A percentile compares a stretch with the other conserved stretches of the same genome.
Evolutionary conservation across 2,888 invertebrate species (phyloP).

Genomic region (Electrophaes corylata): DNA sequence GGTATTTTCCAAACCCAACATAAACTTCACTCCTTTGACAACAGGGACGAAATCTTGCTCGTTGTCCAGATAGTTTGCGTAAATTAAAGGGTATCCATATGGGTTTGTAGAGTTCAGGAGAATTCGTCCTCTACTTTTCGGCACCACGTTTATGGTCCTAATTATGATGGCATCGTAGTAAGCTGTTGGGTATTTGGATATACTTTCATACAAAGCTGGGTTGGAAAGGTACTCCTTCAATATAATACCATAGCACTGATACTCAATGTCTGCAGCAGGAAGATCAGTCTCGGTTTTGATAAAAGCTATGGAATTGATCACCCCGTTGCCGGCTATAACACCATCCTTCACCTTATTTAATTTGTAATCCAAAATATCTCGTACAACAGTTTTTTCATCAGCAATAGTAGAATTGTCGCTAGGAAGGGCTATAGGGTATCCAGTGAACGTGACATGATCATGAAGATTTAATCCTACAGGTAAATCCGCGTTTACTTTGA

Average conservation of each 20-base stretch:
- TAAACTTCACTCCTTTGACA: conserved; percentile 84
- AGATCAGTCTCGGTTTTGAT: conserved; percentile 75
- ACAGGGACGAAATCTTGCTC: conserved; percentile 84
- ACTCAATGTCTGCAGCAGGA: conserved; percentile 86
- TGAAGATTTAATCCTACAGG: conserved; percentile 70
- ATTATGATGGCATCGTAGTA: conserved; percentile 85
- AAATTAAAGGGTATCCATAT: conserved; percentile 87
- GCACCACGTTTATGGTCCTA: conserved; percentile 84
- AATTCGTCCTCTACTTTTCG: conserved; percentile 85
- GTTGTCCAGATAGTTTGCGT: conserved; percentile 86
- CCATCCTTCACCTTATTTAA: conserved; percentile 62
- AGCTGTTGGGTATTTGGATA: conserved; percentile 74
- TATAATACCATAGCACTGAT: conserved; percentile 71
- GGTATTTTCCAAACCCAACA: conserved; percentile 82
- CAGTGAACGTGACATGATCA: conserved; percentile 71
- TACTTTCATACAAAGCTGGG: conserved; percentile 56
- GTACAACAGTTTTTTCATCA: conserved; percentile 59
- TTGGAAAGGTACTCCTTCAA: conserved; percentile 80
- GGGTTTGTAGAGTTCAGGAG: conserved; percentile 87
- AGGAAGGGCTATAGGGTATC: conserved; percentile 77
- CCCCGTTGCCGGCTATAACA: conserved; percentile 81
- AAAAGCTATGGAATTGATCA: conserved; percentile 83
- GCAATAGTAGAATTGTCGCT: conserved; percentile 77
- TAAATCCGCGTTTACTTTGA: conserved; percentile 57
- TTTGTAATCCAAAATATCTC: conserved; percentile 67